Conservation (phyloP, 2,797 vertebrate genomes). For the Anolis apletophallus region DNA sequence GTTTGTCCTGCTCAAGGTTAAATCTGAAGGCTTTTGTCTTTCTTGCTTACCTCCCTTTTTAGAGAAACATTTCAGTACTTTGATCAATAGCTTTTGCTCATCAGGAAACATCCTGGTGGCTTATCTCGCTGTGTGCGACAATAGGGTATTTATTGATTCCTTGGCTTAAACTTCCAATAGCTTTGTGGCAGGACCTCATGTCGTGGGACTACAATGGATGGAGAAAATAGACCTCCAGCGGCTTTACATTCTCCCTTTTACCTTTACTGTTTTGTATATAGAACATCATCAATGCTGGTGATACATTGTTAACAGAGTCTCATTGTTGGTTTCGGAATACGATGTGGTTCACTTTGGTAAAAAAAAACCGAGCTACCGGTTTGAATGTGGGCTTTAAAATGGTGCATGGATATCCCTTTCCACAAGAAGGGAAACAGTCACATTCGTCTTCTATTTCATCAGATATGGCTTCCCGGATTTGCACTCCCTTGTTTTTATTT, state of each 20-base stretch:
- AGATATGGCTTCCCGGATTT: neutral
- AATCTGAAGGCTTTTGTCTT: accelerated
- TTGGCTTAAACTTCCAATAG: accelerated
- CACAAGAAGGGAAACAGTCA: neutral
- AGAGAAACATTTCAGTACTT: accelerated
- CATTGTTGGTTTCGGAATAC: neutral
- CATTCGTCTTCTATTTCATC: neutral
- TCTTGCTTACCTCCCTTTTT: neutral
- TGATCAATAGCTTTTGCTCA: neutral
- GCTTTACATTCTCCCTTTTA: neutral
- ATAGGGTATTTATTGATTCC: neutral
- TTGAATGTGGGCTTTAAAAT: accelerated
- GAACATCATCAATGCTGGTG: neutral
- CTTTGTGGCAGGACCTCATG: neutral
- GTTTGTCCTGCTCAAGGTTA: conserved; percentile 4
- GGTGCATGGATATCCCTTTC: neutral
- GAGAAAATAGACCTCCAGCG: neutral
- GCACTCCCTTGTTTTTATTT: neutral
- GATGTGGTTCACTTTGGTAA: neutral
- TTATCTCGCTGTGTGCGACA: neutral
- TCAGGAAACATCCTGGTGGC: neutral
- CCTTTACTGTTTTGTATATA: neutral
- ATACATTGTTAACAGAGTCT: neutral
- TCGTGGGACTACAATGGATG: neutral
- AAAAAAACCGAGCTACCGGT: conserved; percentile 13